Conservation (phyloP, 2,113 vertebrate species). For the Dicrurus megarhynchus region DNA sequence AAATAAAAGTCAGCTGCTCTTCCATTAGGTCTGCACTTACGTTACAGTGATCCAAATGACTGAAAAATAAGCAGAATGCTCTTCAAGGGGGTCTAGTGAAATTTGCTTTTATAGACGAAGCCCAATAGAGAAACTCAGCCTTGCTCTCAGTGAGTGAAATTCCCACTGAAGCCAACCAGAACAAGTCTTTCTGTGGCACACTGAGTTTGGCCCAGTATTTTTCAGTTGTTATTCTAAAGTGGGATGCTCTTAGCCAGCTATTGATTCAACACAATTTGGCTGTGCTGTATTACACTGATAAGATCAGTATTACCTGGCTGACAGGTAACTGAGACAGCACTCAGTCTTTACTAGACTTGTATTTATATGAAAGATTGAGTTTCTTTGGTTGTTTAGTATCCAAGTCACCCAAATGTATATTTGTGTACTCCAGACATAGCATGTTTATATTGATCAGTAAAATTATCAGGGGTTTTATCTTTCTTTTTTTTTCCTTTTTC, state of each 20-base stretch:
- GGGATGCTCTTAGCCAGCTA: conserved; percentile 32
- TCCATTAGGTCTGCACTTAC: not conserved
- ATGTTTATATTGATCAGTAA: not conserved
- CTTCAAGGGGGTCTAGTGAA: not conserved
- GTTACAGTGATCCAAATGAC: not conserved
- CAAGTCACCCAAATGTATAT: conserved; percentile 51
- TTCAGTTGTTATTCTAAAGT: not conserved
- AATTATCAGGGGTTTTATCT: not conserved
- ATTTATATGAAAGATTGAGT: conserved; percentile 58
- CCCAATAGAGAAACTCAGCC: not conserved
- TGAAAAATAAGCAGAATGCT: not conserved
- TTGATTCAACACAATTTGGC: conserved; percentile 31
- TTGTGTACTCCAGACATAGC: not conserved
- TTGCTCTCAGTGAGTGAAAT: not conserved
- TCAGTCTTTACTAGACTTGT: conserved; percentile 25
- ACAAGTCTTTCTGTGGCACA: not conserved
- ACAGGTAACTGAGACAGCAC: conserved; percentile 33
- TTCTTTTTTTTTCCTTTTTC: not conserved
- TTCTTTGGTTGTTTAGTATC: conserved; percentile 74
- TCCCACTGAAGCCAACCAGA: not conserved
- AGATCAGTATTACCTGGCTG: conserved; percentile 8
- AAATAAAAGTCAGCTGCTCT: not conserved
- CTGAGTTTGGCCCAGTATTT: not conserved
- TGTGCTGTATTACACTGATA: not conserved
- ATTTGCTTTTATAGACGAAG: not conserved